A percentile compares a stretch with the other conserved stretches of the same genome.
Conservation (phyloP, 35 echinoderm and acorn worm species). For the Lytechinus variegatus region DNA sequence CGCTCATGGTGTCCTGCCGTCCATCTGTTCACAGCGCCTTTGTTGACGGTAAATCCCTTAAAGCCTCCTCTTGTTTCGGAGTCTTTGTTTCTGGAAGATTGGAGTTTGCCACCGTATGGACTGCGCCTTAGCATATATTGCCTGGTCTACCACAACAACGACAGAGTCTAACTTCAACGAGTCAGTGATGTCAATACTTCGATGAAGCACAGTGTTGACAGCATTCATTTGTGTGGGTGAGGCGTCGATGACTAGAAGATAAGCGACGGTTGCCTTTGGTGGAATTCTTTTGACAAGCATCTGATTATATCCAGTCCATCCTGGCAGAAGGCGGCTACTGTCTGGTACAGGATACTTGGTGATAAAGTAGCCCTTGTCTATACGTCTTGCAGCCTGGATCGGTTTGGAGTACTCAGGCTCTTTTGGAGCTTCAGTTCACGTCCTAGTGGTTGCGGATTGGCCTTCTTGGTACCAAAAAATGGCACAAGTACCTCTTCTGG, state of each 20-base stretch:
- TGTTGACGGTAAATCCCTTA: slow-evolving; percentile 60
- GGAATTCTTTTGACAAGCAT: background rate
- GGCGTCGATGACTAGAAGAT: background rate
- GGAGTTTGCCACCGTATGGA: background rate
- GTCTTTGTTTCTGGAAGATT: slow-evolving; percentile 63
- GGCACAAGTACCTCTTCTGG: background rate
- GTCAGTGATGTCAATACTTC: background rate
- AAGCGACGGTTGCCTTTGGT: background rate
- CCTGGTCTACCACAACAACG: slow-evolving; percentile 65
- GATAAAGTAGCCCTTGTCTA: slow-evolving; percentile 37
- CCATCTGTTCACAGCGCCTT: slow-evolving; percentile 62
- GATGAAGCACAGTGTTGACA: background rate
- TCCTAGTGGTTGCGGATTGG: background rate
- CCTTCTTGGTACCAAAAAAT: slow-evolving; percentile 20
- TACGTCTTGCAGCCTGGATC: background rate
- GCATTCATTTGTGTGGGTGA: background rate
- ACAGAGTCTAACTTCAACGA: background rate
- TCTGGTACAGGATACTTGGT: slow-evolving; percentile 34
- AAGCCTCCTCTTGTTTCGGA: slow-evolving; percentile 70
- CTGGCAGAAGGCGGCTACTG: background rate
- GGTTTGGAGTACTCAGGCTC: background rate
- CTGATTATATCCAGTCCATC: background rate
- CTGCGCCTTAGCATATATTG: slow-evolving; percentile 71
- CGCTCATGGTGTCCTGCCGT: slow-evolving; percentile 56
- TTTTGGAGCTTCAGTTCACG: background rate